Evolutionary conservation across 2,888 invertebrate genomes (phyloP).

Genomic region (Dasypolia templi): DNA sequence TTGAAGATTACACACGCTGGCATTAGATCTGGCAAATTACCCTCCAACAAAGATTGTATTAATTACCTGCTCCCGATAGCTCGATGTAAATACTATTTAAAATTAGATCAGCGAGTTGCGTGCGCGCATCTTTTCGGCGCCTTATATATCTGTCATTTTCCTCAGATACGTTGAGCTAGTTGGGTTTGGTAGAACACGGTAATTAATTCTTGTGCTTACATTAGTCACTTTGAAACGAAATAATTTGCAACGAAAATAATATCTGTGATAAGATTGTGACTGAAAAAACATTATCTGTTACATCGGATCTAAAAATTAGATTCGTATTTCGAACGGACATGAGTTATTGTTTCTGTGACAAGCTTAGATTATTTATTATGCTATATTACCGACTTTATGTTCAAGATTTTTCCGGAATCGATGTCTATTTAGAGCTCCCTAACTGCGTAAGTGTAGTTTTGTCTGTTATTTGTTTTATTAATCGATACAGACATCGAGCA

Average conservation of each 20-base stretch:
- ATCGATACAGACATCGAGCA: slow-evolving; percentile 77
- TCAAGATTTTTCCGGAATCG: slow-evolving; percentile 52
- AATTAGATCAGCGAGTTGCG: slow-evolving; percentile 86
- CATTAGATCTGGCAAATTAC: slow-evolving; percentile 91
- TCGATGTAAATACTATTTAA: slow-evolving; percentile 88
- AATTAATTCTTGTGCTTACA: slow-evolving; percentile 57
- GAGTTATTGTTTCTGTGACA: slow-evolving; percentile 64
- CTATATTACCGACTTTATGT: slow-evolving; percentile 54
- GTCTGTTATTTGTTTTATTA: slow-evolving; percentile 78
- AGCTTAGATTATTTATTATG: slow-evolving; percentile 65
- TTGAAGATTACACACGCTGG: slow-evolving; percentile 90
- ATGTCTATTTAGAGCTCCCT: slow-evolving; percentile 64
- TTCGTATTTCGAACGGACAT: slow-evolving; percentile 47
- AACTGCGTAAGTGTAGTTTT: slow-evolving; percentile 68
- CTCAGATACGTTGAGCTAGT: slow-evolving; percentile 74
- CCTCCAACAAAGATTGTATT: slow-evolving; percentile 91
- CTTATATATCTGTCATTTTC: slow-evolving; percentile 86
- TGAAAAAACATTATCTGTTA: slow-evolving; percentile 43
- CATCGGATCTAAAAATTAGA: slow-evolving; percentile 46
- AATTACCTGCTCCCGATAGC: slow-evolving; percentile 90
- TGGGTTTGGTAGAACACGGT: slow-evolving; percentile 54
- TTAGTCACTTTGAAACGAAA: slow-evolving; percentile 52
- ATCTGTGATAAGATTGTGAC: slow-evolving; percentile 36
- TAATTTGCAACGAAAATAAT: slow-evolving; percentile 45
- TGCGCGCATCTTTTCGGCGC: slow-evolving; percentile 80